phyloP scores from a whole-genome alignment of 64 coral and sea anemone species.

The Dendronephthya gigantea region DNA sequence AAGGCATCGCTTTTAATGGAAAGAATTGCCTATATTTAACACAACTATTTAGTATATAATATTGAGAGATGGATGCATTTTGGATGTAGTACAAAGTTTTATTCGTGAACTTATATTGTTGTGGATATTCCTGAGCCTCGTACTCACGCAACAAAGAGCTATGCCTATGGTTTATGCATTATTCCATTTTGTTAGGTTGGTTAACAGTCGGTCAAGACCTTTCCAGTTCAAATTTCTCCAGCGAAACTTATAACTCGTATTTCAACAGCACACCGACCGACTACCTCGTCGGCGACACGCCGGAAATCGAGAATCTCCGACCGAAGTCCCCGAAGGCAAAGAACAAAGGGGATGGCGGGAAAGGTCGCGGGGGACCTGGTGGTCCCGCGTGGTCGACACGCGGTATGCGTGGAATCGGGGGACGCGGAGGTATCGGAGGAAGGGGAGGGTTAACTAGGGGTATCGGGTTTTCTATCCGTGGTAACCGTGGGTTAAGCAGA shows the following conservation, averaged over 20 bases:
- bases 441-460: slow-evolving; percentile 56
- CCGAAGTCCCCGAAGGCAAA: slow-evolving; percentile 93
- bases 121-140: no score
- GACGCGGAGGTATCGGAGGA: slow-evolving; percentile 56
- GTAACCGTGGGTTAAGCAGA: slow-evolving; percentile 47
- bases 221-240: slow-evolving; percentile 90
- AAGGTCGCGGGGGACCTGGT: slow-evolving; percentile 62
- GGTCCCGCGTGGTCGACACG: slow-evolving; percentile 42
- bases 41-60: no score
- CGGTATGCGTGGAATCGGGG: slow-evolving; percentile 47
- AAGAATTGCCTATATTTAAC: no score
- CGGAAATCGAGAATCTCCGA: slow-evolving; percentile 88
- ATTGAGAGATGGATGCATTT: no score
- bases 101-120: no score
- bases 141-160: no score
- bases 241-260: slow-evolving; percentile 79
- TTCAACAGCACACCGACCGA: slow-evolving; percentile 55
- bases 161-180: no score
- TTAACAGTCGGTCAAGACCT: slow-evolving; percentile 79
- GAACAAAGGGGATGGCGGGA: slow-evolving; percentile 58
- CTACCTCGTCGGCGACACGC: slow-evolving; percentile 66
- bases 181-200: slow-evolving; percentile 52
- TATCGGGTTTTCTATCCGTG: slow-evolving; percentile 52
- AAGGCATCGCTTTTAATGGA: no score
- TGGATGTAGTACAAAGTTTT: no score